These are phyloP conservation scores for Arrhamphus sclerolepis DNA, from an alignment of 2,797 vertebrate genomes.

Conservation along the genomic window DNA sequence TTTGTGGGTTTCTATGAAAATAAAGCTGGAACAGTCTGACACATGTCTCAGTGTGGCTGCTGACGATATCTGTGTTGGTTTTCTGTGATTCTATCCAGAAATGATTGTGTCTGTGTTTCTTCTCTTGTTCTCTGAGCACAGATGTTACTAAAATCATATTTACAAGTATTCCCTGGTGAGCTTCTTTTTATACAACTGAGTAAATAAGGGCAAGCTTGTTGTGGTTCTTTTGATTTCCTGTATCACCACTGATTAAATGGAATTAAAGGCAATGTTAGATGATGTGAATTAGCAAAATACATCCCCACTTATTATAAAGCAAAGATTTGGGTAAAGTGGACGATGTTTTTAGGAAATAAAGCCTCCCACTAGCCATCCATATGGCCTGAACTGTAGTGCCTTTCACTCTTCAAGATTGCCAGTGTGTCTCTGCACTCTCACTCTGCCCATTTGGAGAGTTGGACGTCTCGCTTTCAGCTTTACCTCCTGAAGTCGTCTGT, in stretches of 20 bases:
- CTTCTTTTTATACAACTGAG: too few relatives aligned
- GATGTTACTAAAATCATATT: too few relatives aligned
- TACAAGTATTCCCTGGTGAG: too few relatives aligned
- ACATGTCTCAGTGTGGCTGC: too few relatives aligned
- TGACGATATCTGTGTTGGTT: too few relatives aligned
- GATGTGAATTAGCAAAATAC: too few relatives aligned
- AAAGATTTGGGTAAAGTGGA: neutral
- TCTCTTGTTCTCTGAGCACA: too few relatives aligned
- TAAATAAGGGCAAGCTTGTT: too few relatives aligned
- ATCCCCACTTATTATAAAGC: neutral
- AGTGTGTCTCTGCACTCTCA: slow-evolving; percentile 8
- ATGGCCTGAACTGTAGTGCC: neutral
- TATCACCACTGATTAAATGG: neutral
- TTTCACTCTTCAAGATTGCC: slow-evolving; percentile 4
- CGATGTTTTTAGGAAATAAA: neutral
- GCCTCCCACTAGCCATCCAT: neutral
- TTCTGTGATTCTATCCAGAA: too few relatives aligned
- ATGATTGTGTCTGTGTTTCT: too few relatives aligned
- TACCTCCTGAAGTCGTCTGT: slow-evolving; percentile 37
- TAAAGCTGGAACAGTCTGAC: too few relatives aligned
- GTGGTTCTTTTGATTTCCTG: neutral
- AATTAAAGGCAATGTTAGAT: neutral
- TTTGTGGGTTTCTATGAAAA: too few relatives aligned
- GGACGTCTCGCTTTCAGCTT: slow-evolving; percentile 20
- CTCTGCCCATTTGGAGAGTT: slow-evolving; percentile 19